Evolutionary conservation across 2,888 invertebrate species (phyloP).

Genomic region (Agrochola circellaris): DNA sequence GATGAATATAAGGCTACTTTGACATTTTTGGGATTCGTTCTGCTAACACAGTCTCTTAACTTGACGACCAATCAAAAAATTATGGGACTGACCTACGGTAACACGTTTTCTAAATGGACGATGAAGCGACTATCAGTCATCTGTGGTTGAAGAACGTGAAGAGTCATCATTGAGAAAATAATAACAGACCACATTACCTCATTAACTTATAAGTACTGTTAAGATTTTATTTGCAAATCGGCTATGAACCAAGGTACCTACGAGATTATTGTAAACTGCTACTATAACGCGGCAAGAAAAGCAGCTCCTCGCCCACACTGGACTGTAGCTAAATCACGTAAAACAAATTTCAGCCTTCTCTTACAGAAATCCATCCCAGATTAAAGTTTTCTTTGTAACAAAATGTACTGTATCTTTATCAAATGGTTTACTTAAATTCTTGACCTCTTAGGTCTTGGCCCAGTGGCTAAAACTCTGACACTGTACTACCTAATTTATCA

Average conservation of each 20-base stretch:
- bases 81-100: background rate
- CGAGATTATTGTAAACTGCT: background rate
- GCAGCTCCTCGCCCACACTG: no score
- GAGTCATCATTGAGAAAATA: background rate
- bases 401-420: conserved; percentile 19
- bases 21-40: background rate
- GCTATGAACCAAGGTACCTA: background rate
- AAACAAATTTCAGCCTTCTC: background rate
- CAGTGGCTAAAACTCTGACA: background rate
- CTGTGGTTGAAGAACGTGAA: background rate
- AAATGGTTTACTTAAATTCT: conserved; percentile 6
- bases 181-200: background rate
- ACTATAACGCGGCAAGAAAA: background rate
- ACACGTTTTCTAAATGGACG: background rate
- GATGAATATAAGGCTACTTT: background rate
- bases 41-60: background rate
- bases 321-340: background rate
- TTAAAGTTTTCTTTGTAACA: background rate
- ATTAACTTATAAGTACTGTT: background rate
- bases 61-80: background rate
- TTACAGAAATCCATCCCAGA: background rate
- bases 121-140: background rate
- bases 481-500: conserved; percentile 24
- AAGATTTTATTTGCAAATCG: background rate
- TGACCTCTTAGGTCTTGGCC: conserved; percentile 11